Base-by-base conservation (phyloP, 2,888 invertebrate species). In the Hesperia comma region DNA sequence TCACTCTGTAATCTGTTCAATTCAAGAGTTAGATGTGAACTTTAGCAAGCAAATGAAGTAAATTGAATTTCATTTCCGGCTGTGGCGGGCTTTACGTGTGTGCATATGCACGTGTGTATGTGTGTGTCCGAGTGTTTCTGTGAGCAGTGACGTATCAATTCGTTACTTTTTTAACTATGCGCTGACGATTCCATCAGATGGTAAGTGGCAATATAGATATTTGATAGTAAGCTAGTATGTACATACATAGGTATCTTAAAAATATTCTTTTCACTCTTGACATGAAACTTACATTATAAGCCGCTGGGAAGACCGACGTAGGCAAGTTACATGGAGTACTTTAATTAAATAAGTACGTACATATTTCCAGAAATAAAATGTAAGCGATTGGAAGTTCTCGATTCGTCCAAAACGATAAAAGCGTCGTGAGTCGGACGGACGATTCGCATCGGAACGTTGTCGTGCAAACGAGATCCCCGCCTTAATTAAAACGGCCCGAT, bases 41-140 rank as follows among this genome's bases (percentile, higher is more conserved):
- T 90, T 88, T 84, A 83, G 85, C 81, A 85, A 84, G 86, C 83
- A 87, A 92, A 92, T 90, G 87, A 88, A 88, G 82, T 85, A 86
- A 90, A 92, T 90, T 90, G 86, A 82, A 90, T 92, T 90, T 87
- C 85, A 90, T 90, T 87, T 87, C 85, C 86, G 81, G 83, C 86
- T 84, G 80, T 79, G 79, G 82, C 85, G 85, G 82, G 83, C 83
- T 84, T 85, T 86, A 82, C 79, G 85, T 81, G 83, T 85, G 2
- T 17, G 4, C 17, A 46, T n/a, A 15, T 17, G 46, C 15, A 8
- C 46, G 8, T 2, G 12, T 46, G 46, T 46, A 10, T 12, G 37
- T 12, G 1, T 12, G 37, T 2, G 12, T 12, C 8, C 26, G 37
- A 10, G 37, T 37, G 37, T 37, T 8, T 10, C 3, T 37, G 12